Percentiles rank a stretch among this genome's conserved stretches.
Evolutionary conservation across 2,113 vertebrate species (phyloP).

Genomic region (Osmerus mordax): DNA sequence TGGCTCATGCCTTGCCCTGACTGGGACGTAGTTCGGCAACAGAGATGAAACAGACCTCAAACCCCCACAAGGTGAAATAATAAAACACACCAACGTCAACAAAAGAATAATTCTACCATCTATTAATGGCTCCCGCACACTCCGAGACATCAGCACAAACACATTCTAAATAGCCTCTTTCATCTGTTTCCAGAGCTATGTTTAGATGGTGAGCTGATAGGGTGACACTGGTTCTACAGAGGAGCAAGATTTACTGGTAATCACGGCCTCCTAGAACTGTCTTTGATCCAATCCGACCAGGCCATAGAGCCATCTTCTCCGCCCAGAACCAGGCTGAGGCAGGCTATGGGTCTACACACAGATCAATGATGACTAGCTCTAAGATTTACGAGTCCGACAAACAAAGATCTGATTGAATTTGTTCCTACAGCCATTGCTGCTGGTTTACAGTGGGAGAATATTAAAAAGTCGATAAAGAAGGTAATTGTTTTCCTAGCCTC

Average conservation of each 20-base stretch:
- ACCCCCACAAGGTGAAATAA: not conserved
- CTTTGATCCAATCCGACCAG: slow-evolving; percentile 28
- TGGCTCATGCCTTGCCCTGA: slow-evolving; percentile 8
- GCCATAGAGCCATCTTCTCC: not conserved
- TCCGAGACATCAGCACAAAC: slow-evolving; percentile 57
- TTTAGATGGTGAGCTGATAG: slow-evolving; percentile 37
- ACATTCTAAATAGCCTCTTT: slow-evolving; percentile 55
- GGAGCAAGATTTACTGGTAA: slow-evolving; percentile 27
- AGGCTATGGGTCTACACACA: no score
- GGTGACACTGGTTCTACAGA: slow-evolving; percentile 30
- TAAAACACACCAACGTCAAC: not conserved
- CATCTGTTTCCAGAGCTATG: slow-evolving; percentile 40
- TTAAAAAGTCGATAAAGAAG: no score
- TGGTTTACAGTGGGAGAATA: no score
- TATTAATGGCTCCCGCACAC: slow-evolving; percentile 41
- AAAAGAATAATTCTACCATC: not conserved
- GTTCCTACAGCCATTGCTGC: no score
- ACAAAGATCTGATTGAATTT: no score
- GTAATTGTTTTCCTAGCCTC: not conserved
- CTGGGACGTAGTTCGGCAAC: slow-evolving; percentile 3
- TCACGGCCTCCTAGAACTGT: slow-evolving; percentile 19
- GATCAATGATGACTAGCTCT: no score
- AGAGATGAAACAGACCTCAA: slow-evolving; percentile 8
- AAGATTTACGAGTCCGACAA: no score
- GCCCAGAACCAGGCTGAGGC: no score